phyloP scores from a whole-genome alignment of 1,140 invertebrate genomes.

The Brachionus rotundiformis region DNA sequence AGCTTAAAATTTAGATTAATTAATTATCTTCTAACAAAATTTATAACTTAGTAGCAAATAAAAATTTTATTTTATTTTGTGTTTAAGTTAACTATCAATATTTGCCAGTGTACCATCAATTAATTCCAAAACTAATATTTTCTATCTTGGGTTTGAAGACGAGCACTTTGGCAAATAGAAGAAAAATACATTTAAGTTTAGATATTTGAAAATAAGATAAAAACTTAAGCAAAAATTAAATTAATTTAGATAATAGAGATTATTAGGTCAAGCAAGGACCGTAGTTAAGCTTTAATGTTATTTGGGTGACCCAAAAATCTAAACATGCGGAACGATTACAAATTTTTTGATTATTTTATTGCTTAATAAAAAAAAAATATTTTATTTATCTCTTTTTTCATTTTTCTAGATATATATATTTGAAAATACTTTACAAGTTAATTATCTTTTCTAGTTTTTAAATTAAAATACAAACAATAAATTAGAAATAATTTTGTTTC shows the following conservation, averaged over 20 bases:
- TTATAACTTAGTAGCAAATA: too few species aligned
- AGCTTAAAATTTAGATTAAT: neutral
- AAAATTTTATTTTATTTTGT: too few species aligned
- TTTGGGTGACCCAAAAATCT: neutral
- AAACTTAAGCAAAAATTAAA: neutral
- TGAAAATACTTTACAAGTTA: neutral
- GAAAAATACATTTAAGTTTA: neutral
- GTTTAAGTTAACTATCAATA: neutral
- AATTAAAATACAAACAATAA: neutral
- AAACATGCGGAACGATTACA: neutral
- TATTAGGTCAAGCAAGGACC: neutral
- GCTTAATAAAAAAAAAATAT: neutral
- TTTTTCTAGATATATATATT: too few species aligned
- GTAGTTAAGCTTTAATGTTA: neutral
- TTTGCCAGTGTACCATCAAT: neutral
- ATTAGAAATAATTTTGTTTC: neutral
- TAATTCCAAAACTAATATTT: slow-evolving; percentile 3
- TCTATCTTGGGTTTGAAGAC: neutral
- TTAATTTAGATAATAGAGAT: slow-evolving; percentile 3
- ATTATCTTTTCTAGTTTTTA: neutral
- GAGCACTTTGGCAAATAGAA: neutral
- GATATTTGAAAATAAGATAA: neutral
- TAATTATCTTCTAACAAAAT: slow-evolving; percentile 9
- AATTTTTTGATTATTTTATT: neutral
- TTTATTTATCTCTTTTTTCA: too few species aligned